phyloP scores from a whole-genome alignment of 2,113 vertebrate genomes.

The Prietella phreatophila region DNA sequence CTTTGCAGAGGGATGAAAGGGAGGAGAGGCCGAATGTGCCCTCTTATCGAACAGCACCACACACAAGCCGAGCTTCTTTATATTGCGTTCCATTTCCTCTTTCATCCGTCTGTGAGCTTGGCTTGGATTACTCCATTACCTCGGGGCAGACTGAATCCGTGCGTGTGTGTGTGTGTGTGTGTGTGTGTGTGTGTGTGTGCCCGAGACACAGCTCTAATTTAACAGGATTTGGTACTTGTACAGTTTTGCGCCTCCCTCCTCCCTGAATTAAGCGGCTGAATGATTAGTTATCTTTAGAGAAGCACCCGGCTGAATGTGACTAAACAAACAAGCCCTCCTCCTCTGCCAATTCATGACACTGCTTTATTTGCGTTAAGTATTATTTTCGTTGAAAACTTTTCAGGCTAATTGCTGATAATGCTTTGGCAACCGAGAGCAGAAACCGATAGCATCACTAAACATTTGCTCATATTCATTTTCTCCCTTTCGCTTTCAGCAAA shows the following conservation, averaged over 20 bases:
- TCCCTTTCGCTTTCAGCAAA: neutral
- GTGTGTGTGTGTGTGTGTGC: conserved; percentile 1
- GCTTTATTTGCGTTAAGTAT: conserved; percentile 37
- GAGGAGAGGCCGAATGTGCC: conserved; percentile 37
- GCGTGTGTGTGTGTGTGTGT: conserved; percentile 25
- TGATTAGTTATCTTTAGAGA: conserved; percentile 39
- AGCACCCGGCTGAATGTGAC: conserved; percentile 37
- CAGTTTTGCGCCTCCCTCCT: neutral
- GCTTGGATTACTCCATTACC: conserved; percentile 48
- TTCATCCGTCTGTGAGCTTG: conserved; percentile 46
- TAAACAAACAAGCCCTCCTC: conserved; percentile 38
- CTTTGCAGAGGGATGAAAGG: conserved; percentile 41
- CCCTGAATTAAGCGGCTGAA: conserved; percentile 30
- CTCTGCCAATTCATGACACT: conserved; percentile 32
- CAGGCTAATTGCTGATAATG: conserved; percentile 43
- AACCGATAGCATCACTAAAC: conserved; percentile 25
- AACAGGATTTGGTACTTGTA: conserved; percentile 40
- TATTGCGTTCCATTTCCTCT: conserved; percentile 35
- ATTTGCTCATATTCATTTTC: conserved; percentile 27
- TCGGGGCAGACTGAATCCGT: conserved; percentile 27
- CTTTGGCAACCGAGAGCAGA: conserved; percentile 30
- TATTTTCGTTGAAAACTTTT: conserved; percentile 28
- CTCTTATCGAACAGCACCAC: conserved; percentile 42
- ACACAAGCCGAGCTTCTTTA: conserved; percentile 39
- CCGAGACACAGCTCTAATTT: conserved; percentile 44